Base-by-base conservation (phyloP, 2,797 vertebrate genomes). In the Luscinia megarhynchos region DNA sequence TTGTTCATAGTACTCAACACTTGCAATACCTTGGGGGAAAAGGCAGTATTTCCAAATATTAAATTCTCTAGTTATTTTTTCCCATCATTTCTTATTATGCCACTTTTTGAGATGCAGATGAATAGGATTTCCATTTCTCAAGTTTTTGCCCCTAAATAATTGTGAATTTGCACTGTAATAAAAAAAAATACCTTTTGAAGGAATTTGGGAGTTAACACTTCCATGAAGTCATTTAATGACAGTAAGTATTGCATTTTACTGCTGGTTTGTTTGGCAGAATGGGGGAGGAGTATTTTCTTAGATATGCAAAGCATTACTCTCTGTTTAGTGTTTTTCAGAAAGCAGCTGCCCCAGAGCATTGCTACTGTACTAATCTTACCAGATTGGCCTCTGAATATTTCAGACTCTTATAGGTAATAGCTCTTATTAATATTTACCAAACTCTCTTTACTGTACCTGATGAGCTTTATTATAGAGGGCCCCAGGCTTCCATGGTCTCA, bases 381-480 rank as follows among this genome's bases (percentile, higher is more conserved):
- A 86, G 69, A 88, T 91, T 69, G 87, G 53, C 64, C 50, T 77
- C 61, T 85, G 54, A 93, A 68, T 93, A 77, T 84, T 94, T 94
- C 46, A 88, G 36, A 41, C 84, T 87, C 64, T 87, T 91, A 34
- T 34, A 88, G 62, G 73, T 80, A 83, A 87, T n/a, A 72, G 72
- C 69, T 77, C 55, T 78, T 80, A 50, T 15, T 92, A 81, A 68
- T 85, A 75, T 92, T 84, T 94, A 43, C 79, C 29, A 77, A 64
- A 27, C 70, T 84, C 48, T 55, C 80, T 59, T 30, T 83, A 4
- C 38, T 87, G 26, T 83, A 84, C 64, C 61, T 74, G 68, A 80
- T 61, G 50, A 82, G 53, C 45, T 83, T 91, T 83, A 38, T 80
- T 80, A 36, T 3, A 57, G 61, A 85, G 41, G 43, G n/a, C 76